Conservation (phyloP, 1,140 invertebrate genomes). For the Cryptotermes secundus region DNA sequence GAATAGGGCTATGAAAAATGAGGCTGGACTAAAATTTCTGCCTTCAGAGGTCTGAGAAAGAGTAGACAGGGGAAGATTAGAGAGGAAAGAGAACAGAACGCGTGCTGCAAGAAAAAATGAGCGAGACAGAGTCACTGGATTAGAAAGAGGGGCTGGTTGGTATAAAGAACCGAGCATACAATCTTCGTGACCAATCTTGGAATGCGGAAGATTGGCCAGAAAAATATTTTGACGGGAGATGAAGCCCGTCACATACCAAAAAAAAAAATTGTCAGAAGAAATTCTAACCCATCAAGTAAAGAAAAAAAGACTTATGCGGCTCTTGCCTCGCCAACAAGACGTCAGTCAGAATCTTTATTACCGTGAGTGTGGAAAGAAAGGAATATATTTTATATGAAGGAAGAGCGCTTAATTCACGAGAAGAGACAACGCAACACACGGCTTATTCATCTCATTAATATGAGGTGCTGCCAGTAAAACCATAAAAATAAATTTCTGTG, state of each 20-base stretch:
- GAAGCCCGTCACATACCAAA: not conserved
- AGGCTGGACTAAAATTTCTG: conserved; percentile 12
- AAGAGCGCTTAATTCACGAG: not conserved
- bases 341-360: not conserved
- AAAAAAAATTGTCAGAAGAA: not conserved
- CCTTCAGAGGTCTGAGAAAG: not conserved
- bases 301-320: not conserved
- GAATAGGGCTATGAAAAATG: not conserved
- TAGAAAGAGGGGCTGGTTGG: not conserved
- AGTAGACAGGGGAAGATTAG: not conserved
- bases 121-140: not conserved
- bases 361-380: not conserved
- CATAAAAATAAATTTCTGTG: too few relatives aligned
- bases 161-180: not conserved
- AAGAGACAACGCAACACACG: not conserved
- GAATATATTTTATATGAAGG: not conserved
- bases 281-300: not conserved
- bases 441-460: not conserved
- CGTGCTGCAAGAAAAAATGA: not conserved
- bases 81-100: not conserved
- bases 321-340: not conserved
- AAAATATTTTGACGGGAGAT: conserved; percentile 5
- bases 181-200: conserved; percentile 4
- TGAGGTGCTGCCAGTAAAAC: too few relatives aligned
- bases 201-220: not conserved